Base-by-base conservation (phyloP, 2,113 vertebrate genomes). In the Tychaedon coryphoeus region DNA sequence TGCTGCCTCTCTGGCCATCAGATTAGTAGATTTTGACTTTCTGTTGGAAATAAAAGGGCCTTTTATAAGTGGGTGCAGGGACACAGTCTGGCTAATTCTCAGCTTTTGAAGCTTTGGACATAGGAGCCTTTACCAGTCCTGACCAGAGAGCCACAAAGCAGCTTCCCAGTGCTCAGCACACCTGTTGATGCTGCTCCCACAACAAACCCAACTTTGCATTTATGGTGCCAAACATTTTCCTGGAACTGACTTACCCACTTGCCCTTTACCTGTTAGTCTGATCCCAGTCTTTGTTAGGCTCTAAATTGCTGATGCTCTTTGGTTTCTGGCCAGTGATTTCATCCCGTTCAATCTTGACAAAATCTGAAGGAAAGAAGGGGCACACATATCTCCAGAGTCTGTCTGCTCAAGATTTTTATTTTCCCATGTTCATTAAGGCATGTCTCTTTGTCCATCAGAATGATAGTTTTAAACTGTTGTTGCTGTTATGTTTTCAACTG, bases 331-430 rank as follows among this genome's bases (percentile, higher is more conserved):
- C 97, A n/a, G 97, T 91, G 5, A 98, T 87, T 93, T 99, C 99
- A 82, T 99, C 99, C 28, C 97, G 97, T 92, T 99, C 99, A 11
- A 99, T 96, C 98, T 99, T 99, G 95, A 99, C 99, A 91, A 99
- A 99, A 97, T 99, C 99, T 99, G 92, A 88, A 96, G 42, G 29
- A 89, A 92, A 84, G 36, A 75, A 79, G 64, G 29, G 28, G 18
- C 31, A 71, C 50, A 36, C 58, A 51, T 58, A 78, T 51, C 57
- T 77, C 72, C 67, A 53, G n/a, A 60, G 23, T 66, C 10, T 64
- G 51, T 42, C 9, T 79, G 56, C 71, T 18, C n/a, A 36, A 24
- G 80, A 73, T 75, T 75, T 86, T 77, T 66, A 20, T 72, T 17
- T 67, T 58, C 58, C n/a, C 8, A 1, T 36, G 42, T 80, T 19